Conservation (phyloP, 2,113 vertebrate species). For the Chloropsis hardwickii region DNA sequence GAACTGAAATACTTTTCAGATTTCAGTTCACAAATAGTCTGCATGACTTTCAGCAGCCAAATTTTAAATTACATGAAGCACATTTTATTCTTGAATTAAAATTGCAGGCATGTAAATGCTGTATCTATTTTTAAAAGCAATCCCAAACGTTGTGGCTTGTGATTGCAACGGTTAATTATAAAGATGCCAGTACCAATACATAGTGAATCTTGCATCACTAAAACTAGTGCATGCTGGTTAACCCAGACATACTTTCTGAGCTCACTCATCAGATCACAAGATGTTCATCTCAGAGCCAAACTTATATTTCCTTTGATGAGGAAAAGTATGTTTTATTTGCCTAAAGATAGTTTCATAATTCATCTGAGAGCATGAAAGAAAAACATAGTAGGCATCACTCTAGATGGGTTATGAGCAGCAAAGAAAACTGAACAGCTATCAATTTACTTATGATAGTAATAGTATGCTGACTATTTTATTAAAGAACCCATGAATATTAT, state of each 20-base stretch:
- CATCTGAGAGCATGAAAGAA: neutral
- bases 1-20: slow-evolving; percentile 47
- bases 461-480: neutral
- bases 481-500: neutral
- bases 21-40: slow-evolving; percentile 72
- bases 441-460: neutral
- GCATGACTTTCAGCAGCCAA: slow-evolving; percentile 67
- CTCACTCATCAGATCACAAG: slow-evolving; percentile 72
- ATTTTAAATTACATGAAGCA: slow-evolving; percentile 69
- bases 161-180: slow-evolving; percentile 69
- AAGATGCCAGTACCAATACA: slow-evolving; percentile 57
- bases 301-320: neutral
- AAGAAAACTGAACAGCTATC: neutral
- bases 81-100: slow-evolving; percentile 81
- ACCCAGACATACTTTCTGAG: slow-evolving; percentile 73
- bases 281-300: neutral
- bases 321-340: neutral
- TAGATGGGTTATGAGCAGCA: neutral
- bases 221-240: slow-evolving; percentile 65
- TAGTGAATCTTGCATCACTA: slow-evolving; percentile 45
- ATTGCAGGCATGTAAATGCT: slow-evolving; percentile 68
- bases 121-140: slow-evolving; percentile 71
- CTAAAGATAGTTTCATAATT: neutral
- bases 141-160: slow-evolving; percentile 69
- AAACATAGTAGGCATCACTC: neutral